phyloP scores from a whole-genome alignment of 2,888 invertebrate species.

The Acanthoscelides obtectus region DNA sequence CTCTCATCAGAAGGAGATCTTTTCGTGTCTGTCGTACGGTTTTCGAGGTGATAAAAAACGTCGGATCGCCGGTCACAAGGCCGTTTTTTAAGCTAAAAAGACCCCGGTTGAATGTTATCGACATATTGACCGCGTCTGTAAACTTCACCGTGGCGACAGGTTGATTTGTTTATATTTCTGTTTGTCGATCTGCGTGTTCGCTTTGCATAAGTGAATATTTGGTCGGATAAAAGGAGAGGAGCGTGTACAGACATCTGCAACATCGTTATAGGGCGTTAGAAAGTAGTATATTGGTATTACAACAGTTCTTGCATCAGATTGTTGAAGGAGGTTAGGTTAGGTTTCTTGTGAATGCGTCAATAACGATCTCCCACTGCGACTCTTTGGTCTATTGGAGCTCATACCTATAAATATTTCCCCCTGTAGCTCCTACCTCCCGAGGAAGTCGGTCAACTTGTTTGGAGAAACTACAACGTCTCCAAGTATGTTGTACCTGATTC shows the following conservation, averaged over 20 bases:
- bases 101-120: not conserved
- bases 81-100: not conserved
- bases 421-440: no score
- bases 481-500: no score
- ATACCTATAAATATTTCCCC: no score
- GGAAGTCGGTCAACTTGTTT: no score
- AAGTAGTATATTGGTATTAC: not conserved
- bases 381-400: no score
- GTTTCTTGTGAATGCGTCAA: no score
- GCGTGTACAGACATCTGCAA: not conserved
- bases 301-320: no score
- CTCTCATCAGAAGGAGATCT: not conserved
- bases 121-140: not conserved
- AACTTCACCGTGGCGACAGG: not conserved
- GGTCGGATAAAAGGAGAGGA: not conserved
- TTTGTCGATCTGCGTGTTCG: not conserved
- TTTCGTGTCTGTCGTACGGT: not conserved
- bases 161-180: not conserved
- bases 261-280: not conserved
- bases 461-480: no score
- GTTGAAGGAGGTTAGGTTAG: no score
- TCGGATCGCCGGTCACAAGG: not conserved
- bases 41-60: not conserved
- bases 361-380: no score
- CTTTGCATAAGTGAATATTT: not conserved